Evolutionary conservation across 1,140 invertebrate species (phyloP).

Genomic region (Drosophila subobscura): DNA sequence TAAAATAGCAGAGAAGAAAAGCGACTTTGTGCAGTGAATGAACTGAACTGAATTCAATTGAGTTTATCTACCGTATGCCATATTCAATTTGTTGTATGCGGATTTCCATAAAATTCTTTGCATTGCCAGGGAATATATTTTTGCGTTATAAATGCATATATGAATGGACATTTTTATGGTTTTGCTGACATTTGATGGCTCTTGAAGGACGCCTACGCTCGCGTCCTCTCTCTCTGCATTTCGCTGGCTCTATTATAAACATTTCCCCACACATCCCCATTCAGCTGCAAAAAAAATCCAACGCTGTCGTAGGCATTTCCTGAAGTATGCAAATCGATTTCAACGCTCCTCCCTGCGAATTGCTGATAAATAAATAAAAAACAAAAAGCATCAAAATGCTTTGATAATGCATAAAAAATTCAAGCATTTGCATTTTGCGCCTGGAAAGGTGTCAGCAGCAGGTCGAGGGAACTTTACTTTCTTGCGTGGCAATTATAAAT

Average conservation of each 20-base stretch:
- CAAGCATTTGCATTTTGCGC: constrained; percentile 56
- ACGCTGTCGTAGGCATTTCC: constrained; percentile 71
- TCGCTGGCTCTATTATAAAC: constrained; percentile 48
- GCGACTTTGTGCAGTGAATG: too few species aligned
- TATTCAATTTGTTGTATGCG: constrained; percentile 27
- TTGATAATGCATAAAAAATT: constrained; percentile 64
- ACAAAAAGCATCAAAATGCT: constrained; percentile 41
- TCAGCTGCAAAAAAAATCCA: constrained; percentile 45
- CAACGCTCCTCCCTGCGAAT: constrained; percentile 38
- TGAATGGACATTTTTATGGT: constrained; percentile 67
- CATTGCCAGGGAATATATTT: constrained; percentile 19
- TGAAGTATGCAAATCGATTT: constrained; percentile 78
- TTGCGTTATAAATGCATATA: constrained; percentile 6
- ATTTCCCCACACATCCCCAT: constrained; percentile 22
- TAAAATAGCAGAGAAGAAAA: too few species aligned
- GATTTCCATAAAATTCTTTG: constrained; percentile 38
- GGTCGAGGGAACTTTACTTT: constrained; percentile 19
- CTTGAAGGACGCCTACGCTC: constrained; percentile 49
- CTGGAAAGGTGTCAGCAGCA: background rate
- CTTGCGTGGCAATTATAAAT: constrained; percentile 74
- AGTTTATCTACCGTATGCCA: background rate
- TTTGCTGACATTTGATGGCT: constrained; percentile 68
- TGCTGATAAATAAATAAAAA: constrained; percentile 46
- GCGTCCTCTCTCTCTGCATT: constrained; percentile 5
- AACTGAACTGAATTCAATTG: constrained; percentile 13